Percentiles rank a stretch among this genome's conserved stretches.
Conservation (phyloP, 2,113 vertebrate genomes). For the Scopus umbretta region DNA sequence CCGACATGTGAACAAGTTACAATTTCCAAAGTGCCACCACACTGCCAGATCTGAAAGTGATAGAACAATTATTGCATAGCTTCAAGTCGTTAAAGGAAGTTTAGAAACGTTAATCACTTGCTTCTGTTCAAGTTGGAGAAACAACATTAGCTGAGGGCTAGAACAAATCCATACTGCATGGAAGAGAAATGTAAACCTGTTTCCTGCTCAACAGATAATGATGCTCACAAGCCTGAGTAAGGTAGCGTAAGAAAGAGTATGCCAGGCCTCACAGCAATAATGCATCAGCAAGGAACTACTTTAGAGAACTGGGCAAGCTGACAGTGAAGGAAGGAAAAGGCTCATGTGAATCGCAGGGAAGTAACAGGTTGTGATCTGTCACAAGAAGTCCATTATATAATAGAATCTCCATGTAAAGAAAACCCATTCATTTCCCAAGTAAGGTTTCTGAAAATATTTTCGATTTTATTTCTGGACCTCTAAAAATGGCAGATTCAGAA, state of each 20-base stretch:
- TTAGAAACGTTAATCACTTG: background rate
- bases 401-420: background rate
- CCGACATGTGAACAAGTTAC: slow-evolving; percentile 98
- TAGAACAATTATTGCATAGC: background rate
- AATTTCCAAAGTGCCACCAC: slow-evolving; percentile 95
- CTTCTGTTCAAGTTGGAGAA: background rate
- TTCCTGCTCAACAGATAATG: background rate
- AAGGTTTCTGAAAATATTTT: background rate
- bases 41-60: slow-evolving; percentile 92
- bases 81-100: background rate
- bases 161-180: background rate
- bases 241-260: background rate
- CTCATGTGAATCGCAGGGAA: background rate
- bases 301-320: background rate
- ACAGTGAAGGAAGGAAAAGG: background rate
- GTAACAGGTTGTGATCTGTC: background rate
- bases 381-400: background rate
- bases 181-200: background rate
- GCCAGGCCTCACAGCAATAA: background rate
- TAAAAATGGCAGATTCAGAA: background rate
- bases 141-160: background rate
- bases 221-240: background rate
- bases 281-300: background rate
- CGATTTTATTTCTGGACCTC: background rate
- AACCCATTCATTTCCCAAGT: background rate